Percentiles rank a stretch among this genome's conserved stretches.
Conservation (phyloP, 30 jellyfish, hydroid and myxozoan genomes). For the Chironex yamaguchii region DNA sequence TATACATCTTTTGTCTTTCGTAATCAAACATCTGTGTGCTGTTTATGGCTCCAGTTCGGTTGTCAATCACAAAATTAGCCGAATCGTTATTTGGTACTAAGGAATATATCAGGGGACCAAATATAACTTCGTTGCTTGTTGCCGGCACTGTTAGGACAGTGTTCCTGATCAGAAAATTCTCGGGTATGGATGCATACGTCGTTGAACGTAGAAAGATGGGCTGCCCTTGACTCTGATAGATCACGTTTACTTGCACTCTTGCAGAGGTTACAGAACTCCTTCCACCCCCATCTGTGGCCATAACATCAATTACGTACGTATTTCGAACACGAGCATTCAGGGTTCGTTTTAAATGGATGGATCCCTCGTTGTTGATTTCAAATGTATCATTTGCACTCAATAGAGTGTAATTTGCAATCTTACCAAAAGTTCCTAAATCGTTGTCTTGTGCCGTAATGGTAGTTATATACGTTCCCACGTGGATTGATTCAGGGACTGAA, state of each 20-base stretch:
- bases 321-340: not conserved
- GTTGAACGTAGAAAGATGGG: not conserved
- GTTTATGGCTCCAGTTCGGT: slow-evolving; percentile 10
- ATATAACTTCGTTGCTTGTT: slow-evolving; percentile 6
- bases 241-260: not conserved
- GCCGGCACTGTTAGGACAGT: slow-evolving; percentile 7
- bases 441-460: slow-evolving; percentile 62
- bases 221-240: not conserved
- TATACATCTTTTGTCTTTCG: slow-evolving; percentile 41
- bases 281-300: slow-evolving; percentile 53
- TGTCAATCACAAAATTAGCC: not conserved
- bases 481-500: slow-evolving; percentile 57
- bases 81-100: slow-evolving; percentile 22
- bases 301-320: not conserved
- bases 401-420: slow-evolving; percentile 1
- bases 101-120: not conserved
- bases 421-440: slow-evolving; percentile 65
- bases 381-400: slow-evolving; percentile 34
- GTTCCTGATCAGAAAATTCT: not conserved
- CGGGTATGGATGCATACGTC: not conserved
- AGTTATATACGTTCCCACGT: slow-evolving; percentile 20
- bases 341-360: not conserved
- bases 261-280: not conserved
- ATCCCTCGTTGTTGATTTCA: slow-evolving; percentile 38
- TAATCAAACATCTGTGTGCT: slow-evolving; percentile 25